Evolutionary conservation across 2,113 vertebrate species (phyloP).

Genomic region (Rhynchopsitta pachyrhyncha): DNA sequence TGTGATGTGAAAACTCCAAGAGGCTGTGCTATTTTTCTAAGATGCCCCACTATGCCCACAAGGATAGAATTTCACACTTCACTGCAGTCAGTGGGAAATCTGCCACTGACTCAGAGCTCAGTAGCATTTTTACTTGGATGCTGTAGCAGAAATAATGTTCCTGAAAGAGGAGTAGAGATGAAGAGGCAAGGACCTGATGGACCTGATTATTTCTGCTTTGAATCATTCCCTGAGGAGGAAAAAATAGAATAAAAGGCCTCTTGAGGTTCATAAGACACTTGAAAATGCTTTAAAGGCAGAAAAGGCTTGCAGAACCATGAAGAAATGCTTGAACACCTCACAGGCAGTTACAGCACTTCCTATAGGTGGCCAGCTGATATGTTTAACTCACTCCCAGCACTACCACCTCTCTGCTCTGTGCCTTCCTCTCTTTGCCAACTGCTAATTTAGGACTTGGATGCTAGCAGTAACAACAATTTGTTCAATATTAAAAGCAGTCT

Average conservation of each 20-base stretch:
- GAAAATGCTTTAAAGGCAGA: background rate
- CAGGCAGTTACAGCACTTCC: background rate
- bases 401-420: background rate
- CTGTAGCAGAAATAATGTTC: background rate
- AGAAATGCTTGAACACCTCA: background rate
- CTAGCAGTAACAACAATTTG: background rate
- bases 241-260: background rate
- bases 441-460: background rate
- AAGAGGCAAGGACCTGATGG: background rate
- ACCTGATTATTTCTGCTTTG: background rate
- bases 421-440: background rate
- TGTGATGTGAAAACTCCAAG: rapidly evolving
- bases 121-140: background rate
- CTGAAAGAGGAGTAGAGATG: background rate
- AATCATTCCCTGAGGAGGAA: background rate
- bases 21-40: background rate
- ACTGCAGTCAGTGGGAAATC: background rate
- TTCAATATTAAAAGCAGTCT: background rate
- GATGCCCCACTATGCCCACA: rapidly evolving
- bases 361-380: background rate
- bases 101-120: background rate
- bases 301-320: background rate
- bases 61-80: background rate
- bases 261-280: background rate
- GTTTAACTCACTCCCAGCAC: background rate